Base-by-base conservation (phyloP, 2,113 vertebrate species). In the Reinhardtius hippoglossoides region DNA sequence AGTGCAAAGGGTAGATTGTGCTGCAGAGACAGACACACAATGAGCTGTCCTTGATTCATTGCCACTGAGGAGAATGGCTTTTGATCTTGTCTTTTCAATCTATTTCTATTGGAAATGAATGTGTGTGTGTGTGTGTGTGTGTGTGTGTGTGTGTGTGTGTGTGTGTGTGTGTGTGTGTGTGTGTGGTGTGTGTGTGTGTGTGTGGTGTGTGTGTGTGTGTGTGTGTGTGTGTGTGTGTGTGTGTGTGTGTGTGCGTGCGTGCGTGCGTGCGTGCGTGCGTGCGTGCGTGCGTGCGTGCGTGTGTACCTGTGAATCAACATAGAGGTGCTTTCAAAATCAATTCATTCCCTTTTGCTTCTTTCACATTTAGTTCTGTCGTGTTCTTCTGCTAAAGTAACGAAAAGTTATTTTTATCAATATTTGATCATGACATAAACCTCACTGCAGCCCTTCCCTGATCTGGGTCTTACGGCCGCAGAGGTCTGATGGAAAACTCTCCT, bases 1-100 rank as follows among this genome's bases (percentile, higher is more conserved):
- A 31, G 55, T n/a, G 23, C 57, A 21, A 67, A 67, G 69, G 57
- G 16, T 24, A n/a, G 1, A 31, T 31, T 31, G 9, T 7, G 20
- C n/a, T 5, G 26, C 27, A 24, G 15, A 50, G 16, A 48, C 46
- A 48, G 46, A 18, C 21, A 7, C 10, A 9, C 27, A 35, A 42
- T 60, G 54, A 74, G 57, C 31, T 56, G 52, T 74, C 64, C 40
- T 82, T 80, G 50, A 57, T 72, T 16, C 27, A 2, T 48, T 71
- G 50, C 40, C 27, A 27, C 16, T 5, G 58, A 26, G 54, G 57
- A 20, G 12, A 59, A 46, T 14, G 42, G 63, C 63, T 61, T 40
- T 62, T 59, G 24, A 59, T 15, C 26, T 16, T 3, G 15, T 7
- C 7, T 42, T 42, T 18, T 48, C 13, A 8, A 62, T 62, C 18